Evolutionary conservation across 2,797 vertebrate species (phyloP).

Genomic region (Potorous gilbertii): DNA sequence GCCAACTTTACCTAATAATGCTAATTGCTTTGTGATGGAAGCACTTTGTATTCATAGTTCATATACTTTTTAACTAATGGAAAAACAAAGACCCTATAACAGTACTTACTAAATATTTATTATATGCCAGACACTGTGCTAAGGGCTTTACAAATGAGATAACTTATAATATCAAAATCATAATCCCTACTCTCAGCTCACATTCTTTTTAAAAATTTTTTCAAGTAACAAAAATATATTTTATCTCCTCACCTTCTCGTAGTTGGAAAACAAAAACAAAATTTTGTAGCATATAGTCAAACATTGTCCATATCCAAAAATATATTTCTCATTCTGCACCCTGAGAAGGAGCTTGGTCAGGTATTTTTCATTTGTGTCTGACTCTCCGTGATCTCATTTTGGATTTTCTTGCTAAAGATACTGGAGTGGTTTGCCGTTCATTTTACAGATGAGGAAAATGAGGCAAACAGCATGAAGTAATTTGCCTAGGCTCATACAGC

Average conservation of each 20-base stretch:
- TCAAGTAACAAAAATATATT: not conserved
- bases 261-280: not conserved
- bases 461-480: not conserved
- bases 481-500: not conserved
- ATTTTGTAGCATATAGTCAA: not conserved
- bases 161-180: not conserved
- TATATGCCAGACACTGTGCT: not conserved
- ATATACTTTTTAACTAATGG: not conserved
- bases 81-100: not conserved
- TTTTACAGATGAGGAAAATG: not conserved
- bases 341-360: not conserved
- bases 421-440: not conserved
- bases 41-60: not conserved
- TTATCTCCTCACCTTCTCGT: not conserved
- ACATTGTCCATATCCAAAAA: not conserved
- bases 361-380: not conserved
- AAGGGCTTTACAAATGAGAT: not conserved
- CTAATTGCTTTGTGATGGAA: not conserved
- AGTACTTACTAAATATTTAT: not conserved
- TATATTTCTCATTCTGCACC: not conserved
- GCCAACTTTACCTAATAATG: not conserved
- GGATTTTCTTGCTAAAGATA: not conserved
- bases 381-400: not conserved
- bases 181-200: not conserved
- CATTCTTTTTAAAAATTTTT: not conserved